Conservation (phyloP, 2,888 invertebrate genomes). For the Euspilapteryx auroguttella region DNA sequence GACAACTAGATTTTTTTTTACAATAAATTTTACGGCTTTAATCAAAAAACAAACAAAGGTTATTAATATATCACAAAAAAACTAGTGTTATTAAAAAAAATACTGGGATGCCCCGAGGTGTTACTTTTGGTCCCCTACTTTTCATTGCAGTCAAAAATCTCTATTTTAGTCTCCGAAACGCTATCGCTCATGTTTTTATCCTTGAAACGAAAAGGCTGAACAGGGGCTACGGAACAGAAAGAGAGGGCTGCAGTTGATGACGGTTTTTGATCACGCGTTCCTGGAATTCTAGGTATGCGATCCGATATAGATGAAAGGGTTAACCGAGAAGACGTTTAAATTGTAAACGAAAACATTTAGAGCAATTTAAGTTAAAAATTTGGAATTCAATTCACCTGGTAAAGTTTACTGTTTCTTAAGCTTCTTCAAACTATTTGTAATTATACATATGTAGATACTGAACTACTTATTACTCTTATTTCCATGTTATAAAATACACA, state of each 20-base stretch:
- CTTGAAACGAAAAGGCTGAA: background rate
- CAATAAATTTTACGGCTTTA: too few relatives aligned
- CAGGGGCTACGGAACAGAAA: slow-evolving; percentile 1
- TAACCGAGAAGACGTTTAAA: slow-evolving; percentile 42
- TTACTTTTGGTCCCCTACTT: background rate
- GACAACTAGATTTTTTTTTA: too few relatives aligned
- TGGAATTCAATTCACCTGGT: too few relatives aligned
- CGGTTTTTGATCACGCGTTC: slow-evolving; percentile 21
- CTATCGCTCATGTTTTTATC: slow-evolving; percentile 1
- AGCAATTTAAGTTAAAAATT: too few relatives aligned
- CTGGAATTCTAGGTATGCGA: slow-evolving; percentile 41
- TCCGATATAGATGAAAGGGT: slow-evolving; percentile 40
- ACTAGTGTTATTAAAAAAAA: too few relatives aligned
- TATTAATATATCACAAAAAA: too few relatives aligned
- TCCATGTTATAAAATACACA: too few relatives aligned
- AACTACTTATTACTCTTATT: too few relatives aligned
- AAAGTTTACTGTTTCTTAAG: too few relatives aligned
- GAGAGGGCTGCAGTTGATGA: slow-evolving; percentile 2
- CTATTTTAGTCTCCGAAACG: background rate
- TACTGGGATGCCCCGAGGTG: background rate
- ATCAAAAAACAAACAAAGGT: too few relatives aligned
- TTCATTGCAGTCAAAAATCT: background rate
- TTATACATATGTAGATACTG: too few relatives aligned
- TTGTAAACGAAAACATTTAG: slow-evolving; percentile 48
- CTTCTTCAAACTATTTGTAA: too few relatives aligned